A percentile compares a stretch with the other conserved stretches of the same genome.
phyloP scores from a whole-genome alignment of 2,113 vertebrate species.

The Sinocyclocheilus grahami region DNA sequence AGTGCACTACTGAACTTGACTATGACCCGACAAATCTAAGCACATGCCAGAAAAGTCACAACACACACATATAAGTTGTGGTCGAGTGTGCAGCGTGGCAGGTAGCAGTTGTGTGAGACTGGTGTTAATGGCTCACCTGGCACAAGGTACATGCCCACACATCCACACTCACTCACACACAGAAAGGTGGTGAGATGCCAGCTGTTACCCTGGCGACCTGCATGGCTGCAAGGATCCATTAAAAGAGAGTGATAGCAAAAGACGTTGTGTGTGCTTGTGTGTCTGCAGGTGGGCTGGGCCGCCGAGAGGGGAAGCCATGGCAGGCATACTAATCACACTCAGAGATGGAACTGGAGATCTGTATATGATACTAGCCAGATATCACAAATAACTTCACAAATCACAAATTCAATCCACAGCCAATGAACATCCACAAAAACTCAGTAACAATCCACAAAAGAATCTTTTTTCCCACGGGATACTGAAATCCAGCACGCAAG shows the following conservation, averaged over 20 bases:
- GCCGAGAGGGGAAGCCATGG: slow-evolving; percentile 24
- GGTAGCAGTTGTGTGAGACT: slow-evolving; percentile 46
- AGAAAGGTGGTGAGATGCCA: slow-evolving; percentile 21
- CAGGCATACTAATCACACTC: slow-evolving; percentile 50
- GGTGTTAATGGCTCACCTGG: slow-evolving; percentile 58
- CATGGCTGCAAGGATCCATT: slow-evolving; percentile 45
- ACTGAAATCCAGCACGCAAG: not conserved
- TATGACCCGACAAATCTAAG: slow-evolving; percentile 25
- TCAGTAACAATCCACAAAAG: no score
- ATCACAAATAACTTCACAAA: slow-evolving; percentile 40
- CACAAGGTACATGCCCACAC: slow-evolving; percentile 18
- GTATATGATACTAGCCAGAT: not conserved
- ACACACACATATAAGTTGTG: not conserved
- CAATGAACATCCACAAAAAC: not conserved
- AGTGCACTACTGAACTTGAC: not conserved
- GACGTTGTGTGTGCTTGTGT: slow-evolving; percentile 32
- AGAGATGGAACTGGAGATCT: slow-evolving; percentile 5
- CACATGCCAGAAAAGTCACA: not conserved
- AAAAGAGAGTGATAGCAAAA: slow-evolving; percentile 62
- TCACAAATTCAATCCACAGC: slow-evolving; percentile 26
- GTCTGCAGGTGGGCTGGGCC: slow-evolving; percentile 46
- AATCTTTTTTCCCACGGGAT: not conserved
- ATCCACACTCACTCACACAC: slow-evolving; percentile 3
- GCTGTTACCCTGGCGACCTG: slow-evolving; percentile 52
- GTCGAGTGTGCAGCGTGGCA: not conserved